Conservation (phyloP, 2,888 invertebrate genomes). For the Drosophila peninsularis region DNA sequence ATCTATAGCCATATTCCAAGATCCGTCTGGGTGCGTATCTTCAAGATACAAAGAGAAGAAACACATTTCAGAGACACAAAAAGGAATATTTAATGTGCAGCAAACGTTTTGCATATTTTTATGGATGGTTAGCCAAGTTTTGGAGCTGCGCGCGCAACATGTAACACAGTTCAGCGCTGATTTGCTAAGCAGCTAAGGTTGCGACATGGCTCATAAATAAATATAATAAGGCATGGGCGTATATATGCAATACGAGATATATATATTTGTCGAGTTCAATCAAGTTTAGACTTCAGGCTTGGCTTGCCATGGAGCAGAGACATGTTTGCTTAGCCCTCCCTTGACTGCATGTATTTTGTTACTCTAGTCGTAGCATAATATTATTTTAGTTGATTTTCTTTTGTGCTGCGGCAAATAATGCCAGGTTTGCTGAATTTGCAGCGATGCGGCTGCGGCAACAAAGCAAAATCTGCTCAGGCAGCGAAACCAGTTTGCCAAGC, state of each 20-base stretch:
- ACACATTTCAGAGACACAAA: slow-evolving; percentile 18
- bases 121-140: slow-evolving; percentile 18
- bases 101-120: slow-evolving; percentile 34
- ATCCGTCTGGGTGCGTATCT: background rate
- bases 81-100: slow-evolving; percentile 19
- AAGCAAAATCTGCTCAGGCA: slow-evolving; percentile 19
- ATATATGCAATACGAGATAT: background rate
- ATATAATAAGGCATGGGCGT: background rate
- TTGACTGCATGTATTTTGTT: slow-evolving; percentile 4
- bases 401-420: slow-evolving; percentile 32
- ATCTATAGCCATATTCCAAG: background rate
- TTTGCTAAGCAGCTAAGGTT: slow-evolving; percentile 44
- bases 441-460: slow-evolving; percentile 6
- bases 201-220: slow-evolving; percentile 10
- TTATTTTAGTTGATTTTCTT: slow-evolving; percentile 47
- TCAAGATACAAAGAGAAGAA: background rate
- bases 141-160: slow-evolving; percentile 37
- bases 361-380: slow-evolving; percentile 18
- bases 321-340: slow-evolving; percentile 4
- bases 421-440: slow-evolving; percentile 16
- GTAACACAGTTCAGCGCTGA: slow-evolving; percentile 6
- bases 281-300: slow-evolving; percentile 18
- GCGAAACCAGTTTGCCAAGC: slow-evolving; percentile 40
- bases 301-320: background rate
- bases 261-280: slow-evolving; percentile 24